Percentiles rank a stretch among this genome's conserved stretches.
Conservation (phyloP, 2,113 vertebrate species). For the Grammomys dolichurus region DNA sequence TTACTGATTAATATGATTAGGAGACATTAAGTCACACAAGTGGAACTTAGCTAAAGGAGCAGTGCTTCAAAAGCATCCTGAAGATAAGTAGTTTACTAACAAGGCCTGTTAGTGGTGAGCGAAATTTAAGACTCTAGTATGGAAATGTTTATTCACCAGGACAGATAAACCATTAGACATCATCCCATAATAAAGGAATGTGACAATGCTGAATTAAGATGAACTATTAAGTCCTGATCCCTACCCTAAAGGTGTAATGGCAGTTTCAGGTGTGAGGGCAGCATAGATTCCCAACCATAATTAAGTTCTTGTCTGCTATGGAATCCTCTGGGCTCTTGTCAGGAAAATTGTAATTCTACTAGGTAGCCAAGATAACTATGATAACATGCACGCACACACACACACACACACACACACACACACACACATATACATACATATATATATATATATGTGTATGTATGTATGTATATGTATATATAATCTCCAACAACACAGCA, state of each 20-base stretch:
- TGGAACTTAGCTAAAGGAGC: neutral
- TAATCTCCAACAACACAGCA: too few species aligned
- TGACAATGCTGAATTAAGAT: neutral
- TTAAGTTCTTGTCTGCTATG: neutral
- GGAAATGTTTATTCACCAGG: neutral
- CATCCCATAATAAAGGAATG: neutral
- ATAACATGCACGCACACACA: neutral
- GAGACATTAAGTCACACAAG: neutral
- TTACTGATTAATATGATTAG: neutral
- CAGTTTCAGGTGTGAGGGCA: neutral
- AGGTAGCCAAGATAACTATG: neutral
- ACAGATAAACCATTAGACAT: neutral
- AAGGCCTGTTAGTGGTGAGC: neutral
- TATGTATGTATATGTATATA: too few species aligned
- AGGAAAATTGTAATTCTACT: neutral
- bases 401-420: too few species aligned
- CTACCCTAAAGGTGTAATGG: neutral
- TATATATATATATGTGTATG: too few species aligned
- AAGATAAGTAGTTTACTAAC: too few species aligned
- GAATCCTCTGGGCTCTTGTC: neutral
- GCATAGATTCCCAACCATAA: neutral
- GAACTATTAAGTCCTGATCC: neutral
- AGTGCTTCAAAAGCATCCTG: neutral
- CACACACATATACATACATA: too few species aligned
- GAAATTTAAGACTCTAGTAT: neutral